Conservation (phyloP, 2,797 vertebrate genomes). For the Thripadectes ignobilis region DNA sequence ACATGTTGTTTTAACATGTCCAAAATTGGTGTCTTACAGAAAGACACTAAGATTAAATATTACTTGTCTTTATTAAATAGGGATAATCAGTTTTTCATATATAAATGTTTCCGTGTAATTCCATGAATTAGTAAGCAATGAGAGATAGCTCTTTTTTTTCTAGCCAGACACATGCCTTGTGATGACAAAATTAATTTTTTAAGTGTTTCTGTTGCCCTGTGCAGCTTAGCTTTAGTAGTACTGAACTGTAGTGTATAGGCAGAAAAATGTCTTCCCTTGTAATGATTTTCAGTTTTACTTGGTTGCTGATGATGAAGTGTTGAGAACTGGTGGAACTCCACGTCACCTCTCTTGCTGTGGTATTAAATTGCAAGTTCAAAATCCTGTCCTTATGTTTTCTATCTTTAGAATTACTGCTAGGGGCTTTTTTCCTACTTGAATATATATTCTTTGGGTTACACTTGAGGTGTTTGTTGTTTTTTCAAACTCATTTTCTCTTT, state of each 20-base stretch:
- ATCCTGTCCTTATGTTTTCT: background rate
- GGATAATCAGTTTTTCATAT: background rate
- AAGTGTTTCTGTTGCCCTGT: background rate
- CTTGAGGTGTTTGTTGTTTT: background rate
- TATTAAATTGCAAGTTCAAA: background rate
- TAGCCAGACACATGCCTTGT: background rate
- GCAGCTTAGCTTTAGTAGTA: background rate
- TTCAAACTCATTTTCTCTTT: background rate
- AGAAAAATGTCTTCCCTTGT: background rate
- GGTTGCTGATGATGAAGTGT: background rate
- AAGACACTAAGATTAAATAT: background rate
- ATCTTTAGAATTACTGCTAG: background rate
- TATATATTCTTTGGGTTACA: background rate
- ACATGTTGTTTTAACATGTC: background rate
- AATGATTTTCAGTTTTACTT: background rate
- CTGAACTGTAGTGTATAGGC: background rate
- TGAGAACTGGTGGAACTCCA: background rate
- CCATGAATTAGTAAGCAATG: background rate
- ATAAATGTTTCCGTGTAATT: background rate
- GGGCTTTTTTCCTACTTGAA: background rate
- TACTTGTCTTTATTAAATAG: background rate
- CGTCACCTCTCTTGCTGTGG: background rate
- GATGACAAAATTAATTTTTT: background rate
- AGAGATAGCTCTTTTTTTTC: background rate
- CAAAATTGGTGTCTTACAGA: background rate